Percentiles rank a stretch among this genome's conserved stretches.
phyloP scores from a whole-genome alignment of 2,888 invertebrate genomes.

The Pristionchus japonicus region DNA sequence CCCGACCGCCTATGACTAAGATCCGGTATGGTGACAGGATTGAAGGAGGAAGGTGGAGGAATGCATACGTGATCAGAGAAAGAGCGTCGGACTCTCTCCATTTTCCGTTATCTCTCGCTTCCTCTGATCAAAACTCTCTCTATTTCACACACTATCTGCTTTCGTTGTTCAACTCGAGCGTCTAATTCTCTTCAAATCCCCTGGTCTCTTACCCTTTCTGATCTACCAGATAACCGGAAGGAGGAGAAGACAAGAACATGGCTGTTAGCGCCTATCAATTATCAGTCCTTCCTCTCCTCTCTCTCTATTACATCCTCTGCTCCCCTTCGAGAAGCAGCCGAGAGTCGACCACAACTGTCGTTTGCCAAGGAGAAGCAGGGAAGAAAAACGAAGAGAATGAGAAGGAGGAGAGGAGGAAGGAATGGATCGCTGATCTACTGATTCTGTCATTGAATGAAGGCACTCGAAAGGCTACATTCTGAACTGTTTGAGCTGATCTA shows the following conservation, averaged over 20 bases:
- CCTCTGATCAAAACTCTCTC: too few species aligned
- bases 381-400: neutral
- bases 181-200: neutral
- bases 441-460: neutral
- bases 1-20: neutral
- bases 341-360: slow-evolving; percentile 26
- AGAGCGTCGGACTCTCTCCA: neutral
- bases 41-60: neutral
- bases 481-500: too few species aligned
- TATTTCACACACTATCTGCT: neutral
- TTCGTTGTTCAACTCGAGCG: too few species aligned
- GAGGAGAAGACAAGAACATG: too few species aligned
- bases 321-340: neutral
- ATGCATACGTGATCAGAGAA: neutral
- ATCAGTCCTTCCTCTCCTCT: slow-evolving; percentile 12
- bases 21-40: neutral
- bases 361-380: neutral
- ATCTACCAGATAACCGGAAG: neutral
- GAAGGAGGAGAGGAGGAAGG: slow-evolving; percentile 21
- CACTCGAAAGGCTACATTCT: neutral
- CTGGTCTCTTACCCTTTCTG: neutral
- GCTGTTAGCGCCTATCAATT: neutral
- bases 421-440: neutral
- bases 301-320: slow-evolving; percentile 17
- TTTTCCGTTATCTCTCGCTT: neutral